Base-by-base conservation (phyloP, 2,113 vertebrate genomes). In the Murina feae region DNA sequence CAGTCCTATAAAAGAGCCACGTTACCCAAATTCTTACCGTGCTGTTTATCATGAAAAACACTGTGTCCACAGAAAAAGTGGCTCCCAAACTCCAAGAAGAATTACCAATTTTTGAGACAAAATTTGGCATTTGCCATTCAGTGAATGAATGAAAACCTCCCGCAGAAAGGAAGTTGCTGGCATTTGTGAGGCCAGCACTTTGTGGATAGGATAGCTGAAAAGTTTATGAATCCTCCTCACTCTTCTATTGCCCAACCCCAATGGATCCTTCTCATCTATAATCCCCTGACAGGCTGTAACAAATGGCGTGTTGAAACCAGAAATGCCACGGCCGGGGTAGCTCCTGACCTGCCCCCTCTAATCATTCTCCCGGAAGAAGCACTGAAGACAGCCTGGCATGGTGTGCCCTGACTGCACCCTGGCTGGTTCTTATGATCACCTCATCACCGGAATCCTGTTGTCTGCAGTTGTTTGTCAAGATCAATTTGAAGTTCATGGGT, bases 391-490 rank as follows among this genome's bases (percentile, higher is more conserved):
- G 28, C 32, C 58, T n/a, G 7, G 37, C 66, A 28, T 89, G 21
- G 65, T 28, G 66, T 74, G 35, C 74, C 55, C 32, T 25, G 30
- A 55, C n/a, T 20, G 49, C 95, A 69, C n/a, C 37, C 47, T 58
- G 44, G 63, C 9, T 86, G 66, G 75, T 30, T 81, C 23, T 44
- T 65, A 72, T 0, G 4, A 83, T 79, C 72, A 49, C n/a, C n/a
- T 90, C 74, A 72, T 87, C 82, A 58, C 8, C 35, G 47, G 35
- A 96, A 90, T 65, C 76, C 60, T 49, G 23, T 11, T 78, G 72
- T 72, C 72, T 82, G 58, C 11, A 72, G 28, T 32, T 92, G 72
- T 93, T 87, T 82, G 71, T 89, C 53, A 89, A 93, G 81, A 87
- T 55, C 39, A 91, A n/a, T 35, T 71, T 16, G 72, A 90, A 89